A percentile compares a stretch with the other conserved stretches of the same genome.
Evolutionary conservation across 2,113 vertebrate species (phyloP).

Genomic region (Delphinus delphis): DNA sequence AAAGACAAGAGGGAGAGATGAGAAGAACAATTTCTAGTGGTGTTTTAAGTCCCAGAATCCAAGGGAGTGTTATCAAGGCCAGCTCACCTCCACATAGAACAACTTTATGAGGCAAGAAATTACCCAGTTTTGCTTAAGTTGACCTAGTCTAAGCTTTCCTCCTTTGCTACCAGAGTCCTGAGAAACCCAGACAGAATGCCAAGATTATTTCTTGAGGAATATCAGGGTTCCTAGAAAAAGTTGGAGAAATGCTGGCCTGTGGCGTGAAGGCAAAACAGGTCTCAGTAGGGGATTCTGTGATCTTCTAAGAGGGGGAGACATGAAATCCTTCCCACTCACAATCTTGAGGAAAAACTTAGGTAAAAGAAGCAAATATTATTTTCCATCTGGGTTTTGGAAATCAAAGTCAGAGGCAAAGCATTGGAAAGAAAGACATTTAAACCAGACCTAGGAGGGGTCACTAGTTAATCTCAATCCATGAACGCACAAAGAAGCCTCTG

Average conservation of each 20-base stretch:
- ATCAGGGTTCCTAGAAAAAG: not conserved
- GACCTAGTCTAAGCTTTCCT: not conserved
- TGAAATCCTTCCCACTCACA: not conserved
- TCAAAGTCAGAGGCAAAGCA: not conserved
- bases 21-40: not conserved
- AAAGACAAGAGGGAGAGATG: not conserved
- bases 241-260: not conserved
- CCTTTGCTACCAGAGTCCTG: not conserved
- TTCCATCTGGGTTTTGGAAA: not conserved
- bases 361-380: not conserved
- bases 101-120: not conserved
- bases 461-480: too few relatives aligned
- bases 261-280: not conserved
- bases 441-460: not conserved
- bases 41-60: not conserved
- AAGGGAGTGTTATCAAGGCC: not conserved
- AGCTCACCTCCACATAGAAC: fast-evolving
- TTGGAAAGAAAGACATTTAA: not conserved
- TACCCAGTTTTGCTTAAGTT: not conserved
- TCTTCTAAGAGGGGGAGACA: not conserved
- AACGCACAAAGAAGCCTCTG: not conserved
- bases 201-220: too few relatives aligned
- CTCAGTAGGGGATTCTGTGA: fast-evolving
- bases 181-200: not conserved
- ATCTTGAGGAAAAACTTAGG: too few relatives aligned